A percentile compares a stretch with the other conserved stretches of the same genome.
phyloP scores from a whole-genome alignment of 2,797 vertebrate genomes.

The Denticeps clupeoides region DNA sequence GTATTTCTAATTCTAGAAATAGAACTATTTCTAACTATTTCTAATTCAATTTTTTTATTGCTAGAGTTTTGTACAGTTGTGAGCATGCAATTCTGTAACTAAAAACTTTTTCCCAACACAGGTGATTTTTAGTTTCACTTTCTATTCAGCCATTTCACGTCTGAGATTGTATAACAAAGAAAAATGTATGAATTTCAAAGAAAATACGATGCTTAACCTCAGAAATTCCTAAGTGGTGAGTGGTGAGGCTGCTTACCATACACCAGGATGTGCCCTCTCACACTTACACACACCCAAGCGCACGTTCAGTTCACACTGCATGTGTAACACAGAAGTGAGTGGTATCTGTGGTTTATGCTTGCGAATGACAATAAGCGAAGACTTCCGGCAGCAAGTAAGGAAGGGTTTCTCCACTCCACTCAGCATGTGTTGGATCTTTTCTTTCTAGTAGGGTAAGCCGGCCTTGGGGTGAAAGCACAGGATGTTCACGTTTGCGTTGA shows the following conservation, averaged over 20 bases:
- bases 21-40: no score
- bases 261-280: slow-evolving; percentile 13
- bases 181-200: slow-evolving; percentile 23
- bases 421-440: background rate
- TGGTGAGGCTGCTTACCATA: slow-evolving; percentile 25
- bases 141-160: background rate
- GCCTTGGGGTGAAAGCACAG: slow-evolving; percentile 24
- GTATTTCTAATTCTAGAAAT: background rate
- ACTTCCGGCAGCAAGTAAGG: slow-evolving; percentile 4
- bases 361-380: slow-evolving; percentile 1
- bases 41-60: no score
- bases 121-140: background rate
- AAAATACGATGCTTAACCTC: slow-evolving; percentile 24
- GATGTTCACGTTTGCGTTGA: slow-evolving; percentile 30
- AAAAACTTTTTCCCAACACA: no score
- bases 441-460: background rate
- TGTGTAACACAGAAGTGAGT: slow-evolving; percentile 18
- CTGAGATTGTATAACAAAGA: slow-evolving; percentile 12
- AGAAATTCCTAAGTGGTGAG: slow-evolving; percentile 27
- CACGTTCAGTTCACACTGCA: background rate
- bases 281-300: background rate
- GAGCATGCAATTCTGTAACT: no score
- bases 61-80: no score
- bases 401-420: slow-evolving; percentile 3
- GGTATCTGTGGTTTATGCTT: slow-evolving; percentile 28